These are phyloP conservation scores for Forbesichthys papilliferus DNA, from an alignment of 2,113 vertebrate genomes.

Conservation along the genomic window DNA sequence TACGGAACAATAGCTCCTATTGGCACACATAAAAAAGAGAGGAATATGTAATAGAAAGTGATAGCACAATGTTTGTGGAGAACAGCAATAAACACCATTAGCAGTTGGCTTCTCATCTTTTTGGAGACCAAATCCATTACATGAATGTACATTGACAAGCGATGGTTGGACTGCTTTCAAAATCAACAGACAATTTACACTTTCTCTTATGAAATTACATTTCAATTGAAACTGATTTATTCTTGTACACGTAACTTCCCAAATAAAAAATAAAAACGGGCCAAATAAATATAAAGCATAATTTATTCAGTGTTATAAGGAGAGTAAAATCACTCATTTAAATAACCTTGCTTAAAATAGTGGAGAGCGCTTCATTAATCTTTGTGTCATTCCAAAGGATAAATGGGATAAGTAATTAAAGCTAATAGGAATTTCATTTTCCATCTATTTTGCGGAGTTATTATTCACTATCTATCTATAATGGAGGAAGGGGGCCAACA, in stretches of 20 bases:
- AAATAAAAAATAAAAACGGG: no score
- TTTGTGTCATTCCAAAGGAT: slow-evolving; percentile 73
- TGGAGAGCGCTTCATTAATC: slow-evolving; percentile 71
- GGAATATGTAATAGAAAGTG: slow-evolving; percentile 27
- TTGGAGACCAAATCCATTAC: slow-evolving; percentile 26
- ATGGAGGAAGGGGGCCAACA: slow-evolving; percentile 31
- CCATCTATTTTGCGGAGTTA: slow-evolving; percentile 59
- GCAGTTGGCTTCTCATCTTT: slow-evolving; percentile 62
- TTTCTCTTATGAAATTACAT: slow-evolving; percentile 11
- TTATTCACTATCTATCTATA: slow-evolving; percentile 61
- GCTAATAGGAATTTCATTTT: slow-evolving; percentile 74
- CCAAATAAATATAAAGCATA: slow-evolving; percentile 43
- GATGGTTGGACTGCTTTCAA: slow-evolving; percentile 36
- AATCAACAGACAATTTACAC: slow-evolving; percentile 33
- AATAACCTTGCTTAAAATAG: slow-evolving; percentile 78
- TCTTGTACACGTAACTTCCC: not conserved
- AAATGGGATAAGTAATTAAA: slow-evolving; percentile 74
- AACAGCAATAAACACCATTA: slow-evolving; percentile 66
- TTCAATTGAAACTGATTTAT: no score
- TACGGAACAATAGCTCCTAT: slow-evolving; percentile 15
- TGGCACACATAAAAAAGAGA: slow-evolving; percentile 16
- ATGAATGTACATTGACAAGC: slow-evolving; percentile 27
- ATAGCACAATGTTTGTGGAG: slow-evolving; percentile 36
- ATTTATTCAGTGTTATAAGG: slow-evolving; percentile 63
- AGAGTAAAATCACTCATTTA: slow-evolving; percentile 71